Base-by-base conservation (phyloP, 1,140 invertebrate species). In the Bicyclus anynana region DNA sequence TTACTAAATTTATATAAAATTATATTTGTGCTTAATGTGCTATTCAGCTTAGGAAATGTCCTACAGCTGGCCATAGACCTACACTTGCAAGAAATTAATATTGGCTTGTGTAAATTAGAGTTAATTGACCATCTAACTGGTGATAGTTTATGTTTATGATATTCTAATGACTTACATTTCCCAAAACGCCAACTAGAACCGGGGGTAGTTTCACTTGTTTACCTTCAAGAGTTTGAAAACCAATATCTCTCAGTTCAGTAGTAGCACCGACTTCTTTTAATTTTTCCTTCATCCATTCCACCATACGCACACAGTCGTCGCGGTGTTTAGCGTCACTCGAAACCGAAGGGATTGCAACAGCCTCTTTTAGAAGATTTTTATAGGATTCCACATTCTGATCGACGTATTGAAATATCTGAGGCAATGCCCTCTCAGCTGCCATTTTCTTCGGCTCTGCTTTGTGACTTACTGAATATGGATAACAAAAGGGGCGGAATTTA, bases 341-440 rank as follows among this genome's bases (percentile, higher is more conserved):
- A 5, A 99, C 96, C 29, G 97, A 99, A 74, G 96, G 94, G 72
- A 99, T 99, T 2, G 94, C 96, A 26, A 99, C 97, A 20, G 94
- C 96, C 75, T 98, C 94, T 56, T 91, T 91, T 35, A 99, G 89
- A 59, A 93, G 92, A 29, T 94, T 84, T 59, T 99, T 95, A 80
- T 95, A 99, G 21, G 92, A 90, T 12, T 81, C 68, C 78, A 94
- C 92, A 69, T 97, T 93, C n/a, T 90, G 75, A 75, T 97, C 95
- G 54, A 98, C 93, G 71, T 94, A 92, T 10, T 95, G 96, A 70
- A 78, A 90, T 65, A 87, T 70, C 67, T 76, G 61, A 14, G 86
- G 76, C 51, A 88, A 71, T 50, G 53, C 67, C 67, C 79, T 83
- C 14, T 77, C 76, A 38, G 80, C 69, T 53, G 78, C 72, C 81